These are phyloP conservation scores for Phalacrocorax carbo DNA, from an alignment of 2,113 vertebrate genomes.

Conservation along the genomic window DNA sequence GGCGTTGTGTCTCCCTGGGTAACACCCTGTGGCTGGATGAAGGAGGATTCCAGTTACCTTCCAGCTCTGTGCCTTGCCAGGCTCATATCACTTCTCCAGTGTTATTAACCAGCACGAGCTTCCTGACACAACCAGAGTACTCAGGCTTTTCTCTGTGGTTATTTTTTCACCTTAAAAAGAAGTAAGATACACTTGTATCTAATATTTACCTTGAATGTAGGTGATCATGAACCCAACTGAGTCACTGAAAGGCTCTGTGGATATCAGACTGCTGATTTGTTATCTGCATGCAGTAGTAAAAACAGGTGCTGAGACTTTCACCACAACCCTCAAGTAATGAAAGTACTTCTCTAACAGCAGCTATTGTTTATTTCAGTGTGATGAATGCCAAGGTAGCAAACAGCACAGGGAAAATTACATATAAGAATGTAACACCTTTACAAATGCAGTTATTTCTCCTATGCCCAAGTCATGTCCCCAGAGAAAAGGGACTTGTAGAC, in stretches of 20 bases:
- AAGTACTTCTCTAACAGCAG: neutral
- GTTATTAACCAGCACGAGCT: neutral
- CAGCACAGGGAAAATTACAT: neutral
- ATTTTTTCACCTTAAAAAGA: neutral
- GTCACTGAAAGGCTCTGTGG: neutral
- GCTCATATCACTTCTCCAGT: neutral
- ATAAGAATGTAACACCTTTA: neutral
- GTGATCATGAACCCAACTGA: neutral
- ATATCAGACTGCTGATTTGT: neutral
- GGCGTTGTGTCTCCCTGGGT: neutral
- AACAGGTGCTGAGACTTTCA: neutral
- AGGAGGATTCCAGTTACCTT: neutral
- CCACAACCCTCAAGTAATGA: neutral
- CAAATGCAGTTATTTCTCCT: neutral
- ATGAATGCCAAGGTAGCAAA: neutral
- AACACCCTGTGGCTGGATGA: constrained; percentile 18
- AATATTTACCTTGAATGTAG: neutral
- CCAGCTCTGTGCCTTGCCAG: neutral
- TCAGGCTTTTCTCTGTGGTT: neutral
- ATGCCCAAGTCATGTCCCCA: neutral
- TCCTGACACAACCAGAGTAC: neutral
- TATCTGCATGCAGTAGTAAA: neutral
- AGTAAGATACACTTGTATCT: neutral
- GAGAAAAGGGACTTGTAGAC: neutral
- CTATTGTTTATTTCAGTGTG: neutral